Base-by-base conservation (phyloP, 2,888 invertebrate genomes). In the Protonemura montana region DNA sequence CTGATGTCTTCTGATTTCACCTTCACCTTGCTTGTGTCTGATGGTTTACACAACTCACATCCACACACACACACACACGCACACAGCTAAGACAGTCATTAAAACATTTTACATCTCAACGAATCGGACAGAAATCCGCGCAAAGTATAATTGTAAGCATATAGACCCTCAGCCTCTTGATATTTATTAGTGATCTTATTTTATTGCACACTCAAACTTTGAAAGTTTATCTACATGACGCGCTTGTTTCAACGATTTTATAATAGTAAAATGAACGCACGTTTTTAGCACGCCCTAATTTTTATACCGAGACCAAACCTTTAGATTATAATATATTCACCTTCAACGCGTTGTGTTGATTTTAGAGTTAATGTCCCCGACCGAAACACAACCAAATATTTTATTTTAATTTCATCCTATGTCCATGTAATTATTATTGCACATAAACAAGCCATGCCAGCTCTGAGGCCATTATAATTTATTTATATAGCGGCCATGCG, bases 201-300 rank as follows among this genome's bases (percentile, higher is more conserved):
- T 84, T 76, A 84, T 84, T 59, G 84, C 84, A 84, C 59, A 84
- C 59, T 84, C 84, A 59, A 59, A 59, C 28, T 84, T 13, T 21
- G 84, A 76, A 59, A 59, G 21, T 59, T 59, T 84, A 84, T 84
- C 28, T 76, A 84, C 76, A 84, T 76, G 21, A 25, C 21, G 27
- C 84, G 27, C 28, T n/a, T 30, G 29, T 81, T 21, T 81, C 78
- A 78, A 13, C 25, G 78, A 13, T 78, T 27, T 27, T 78, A 28
- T 81, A 59, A 59, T 84, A 27, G 25, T 27, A 84, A 28, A 42
- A 84, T 84, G 42, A 59, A 59, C 21, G 59, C 21, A 76, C 27
- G n/a, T n/a, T 81, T 81, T 84, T 83, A 76, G 59, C 59, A 84
- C 84, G 84, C 59, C 84, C 76, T 59, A 84, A 84, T 84, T 84